Evolutionary conservation across 2,113 vertebrate species (phyloP).

Genomic region (Formicarius rufipectus): DNA sequence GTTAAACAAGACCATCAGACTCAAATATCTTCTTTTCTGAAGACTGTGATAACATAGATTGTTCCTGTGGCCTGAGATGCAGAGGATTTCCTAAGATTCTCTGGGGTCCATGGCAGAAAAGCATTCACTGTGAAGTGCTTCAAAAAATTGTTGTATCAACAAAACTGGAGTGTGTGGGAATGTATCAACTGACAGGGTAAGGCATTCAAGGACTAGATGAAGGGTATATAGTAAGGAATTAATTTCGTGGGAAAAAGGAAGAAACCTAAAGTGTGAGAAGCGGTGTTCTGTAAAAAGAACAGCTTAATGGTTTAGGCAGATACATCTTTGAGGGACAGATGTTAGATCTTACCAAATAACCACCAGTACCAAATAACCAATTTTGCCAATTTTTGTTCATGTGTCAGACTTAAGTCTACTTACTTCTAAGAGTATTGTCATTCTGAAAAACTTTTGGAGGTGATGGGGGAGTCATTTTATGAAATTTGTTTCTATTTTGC

Average conservation of each 20-base stretch:
- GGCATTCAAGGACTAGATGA: slow-evolving; percentile 1
- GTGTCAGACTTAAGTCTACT: neutral
- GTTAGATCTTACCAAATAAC: neutral
- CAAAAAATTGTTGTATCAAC: slow-evolving; percentile 38
- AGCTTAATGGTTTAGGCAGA: neutral
- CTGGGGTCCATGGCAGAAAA: slow-evolving; percentile 2
- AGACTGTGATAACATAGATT: neutral
- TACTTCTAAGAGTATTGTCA: neutral
- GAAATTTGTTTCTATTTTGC: neutral
- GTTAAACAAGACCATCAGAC: neutral
- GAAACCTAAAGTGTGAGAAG: neutral
- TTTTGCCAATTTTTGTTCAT: neutral
- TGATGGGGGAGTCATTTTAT: neutral
- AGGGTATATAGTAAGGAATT: neutral
- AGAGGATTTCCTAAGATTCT: slow-evolving; percentile 64
- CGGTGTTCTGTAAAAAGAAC: neutral
- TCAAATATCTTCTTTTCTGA: neutral
- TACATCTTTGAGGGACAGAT: neutral
- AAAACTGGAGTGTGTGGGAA: slow-evolving; percentile 2
- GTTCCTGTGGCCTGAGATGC: neutral
- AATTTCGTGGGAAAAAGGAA: neutral
- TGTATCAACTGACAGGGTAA: neutral
- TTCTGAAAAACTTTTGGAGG: neutral
- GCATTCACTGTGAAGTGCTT: slow-evolving; percentile 2
- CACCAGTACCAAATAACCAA: neutral